phyloP scores from a whole-genome alignment of 2,113 vertebrate genomes.

The Pao palembangensis region DNA sequence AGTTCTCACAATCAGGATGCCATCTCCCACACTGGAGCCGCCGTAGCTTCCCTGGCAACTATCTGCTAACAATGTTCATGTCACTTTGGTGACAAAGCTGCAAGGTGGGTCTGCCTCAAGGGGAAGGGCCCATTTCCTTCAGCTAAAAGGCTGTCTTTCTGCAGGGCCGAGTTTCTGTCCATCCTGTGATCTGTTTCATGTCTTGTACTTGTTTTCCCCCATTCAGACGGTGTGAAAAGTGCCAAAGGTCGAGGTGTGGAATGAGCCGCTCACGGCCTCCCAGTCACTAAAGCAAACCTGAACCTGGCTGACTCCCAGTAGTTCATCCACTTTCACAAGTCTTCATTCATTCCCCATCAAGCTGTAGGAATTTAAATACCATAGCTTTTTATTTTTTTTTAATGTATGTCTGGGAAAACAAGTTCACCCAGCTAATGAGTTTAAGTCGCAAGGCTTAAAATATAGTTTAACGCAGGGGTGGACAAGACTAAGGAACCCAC shows the following conservation, averaged over 20 bases:
- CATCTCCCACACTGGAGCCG: slow-evolving; percentile 57
- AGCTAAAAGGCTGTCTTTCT: slow-evolving; percentile 42
- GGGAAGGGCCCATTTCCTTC: slow-evolving; percentile 74
- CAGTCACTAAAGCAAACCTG: slow-evolving; percentile 43
- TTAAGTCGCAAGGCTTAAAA: slow-evolving; percentile 28
- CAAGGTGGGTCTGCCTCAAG: slow-evolving; percentile 62
- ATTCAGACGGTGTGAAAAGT: slow-evolving; percentile 62
- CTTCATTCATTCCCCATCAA: slow-evolving; percentile 27
- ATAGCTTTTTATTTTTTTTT: slow-evolving; percentile 27
- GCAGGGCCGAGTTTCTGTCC: slow-evolving; percentile 58
- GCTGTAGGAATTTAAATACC: slow-evolving; percentile 28
- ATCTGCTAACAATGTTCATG: slow-evolving; percentile 83
- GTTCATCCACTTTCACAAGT: slow-evolving; percentile 12
- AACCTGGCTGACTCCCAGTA: slow-evolving; percentile 30
- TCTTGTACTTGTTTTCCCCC: slow-evolving; percentile 56
- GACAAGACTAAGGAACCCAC: too few species aligned
- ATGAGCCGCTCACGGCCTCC: slow-evolving; percentile 46
- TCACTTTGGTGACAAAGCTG: slow-evolving; percentile 80
- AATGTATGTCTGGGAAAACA: slow-evolving; percentile 21
- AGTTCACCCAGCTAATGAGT: slow-evolving; percentile 25
- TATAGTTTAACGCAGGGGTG: slow-evolving; percentile 39
- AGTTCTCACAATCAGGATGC: slow-evolving; percentile 76
- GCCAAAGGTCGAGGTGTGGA: slow-evolving; percentile 59
- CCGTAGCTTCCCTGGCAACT: slow-evolving; percentile 75
- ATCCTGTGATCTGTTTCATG: slow-evolving; percentile 70